Percentiles rank a stretch among this genome's conserved stretches.
phyloP scores from a whole-genome alignment of 2,113 vertebrate genomes.

The Condylura cristata region DNA sequence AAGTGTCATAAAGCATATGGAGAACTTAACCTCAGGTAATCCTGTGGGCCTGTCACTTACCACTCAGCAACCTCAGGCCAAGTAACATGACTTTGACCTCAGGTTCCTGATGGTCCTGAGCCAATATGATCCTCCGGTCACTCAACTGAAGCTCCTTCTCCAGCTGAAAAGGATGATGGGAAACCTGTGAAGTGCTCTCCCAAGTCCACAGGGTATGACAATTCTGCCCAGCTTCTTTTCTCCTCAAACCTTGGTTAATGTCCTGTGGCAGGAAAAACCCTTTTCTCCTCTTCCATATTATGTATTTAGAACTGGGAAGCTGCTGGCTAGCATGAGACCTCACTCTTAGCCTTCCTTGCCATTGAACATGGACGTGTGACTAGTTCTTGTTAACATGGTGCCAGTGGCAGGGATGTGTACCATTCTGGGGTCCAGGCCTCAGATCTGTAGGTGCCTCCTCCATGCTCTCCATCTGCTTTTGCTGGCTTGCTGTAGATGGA shows the following conservation, averaged over 20 bases:
- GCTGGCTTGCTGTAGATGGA: background rate
- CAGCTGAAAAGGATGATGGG: background rate
- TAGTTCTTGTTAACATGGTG: background rate
- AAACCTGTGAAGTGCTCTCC: background rate
- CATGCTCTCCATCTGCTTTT: background rate
- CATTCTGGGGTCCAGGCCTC: background rate
- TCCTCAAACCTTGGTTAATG: background rate
- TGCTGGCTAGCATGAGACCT: background rate
- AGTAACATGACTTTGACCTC: background rate
- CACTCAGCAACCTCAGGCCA: background rate
- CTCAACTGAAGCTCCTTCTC: background rate
- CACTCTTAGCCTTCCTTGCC: background rate
- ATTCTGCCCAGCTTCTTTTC: background rate
- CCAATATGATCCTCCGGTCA: background rate
- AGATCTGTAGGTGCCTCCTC: background rate
- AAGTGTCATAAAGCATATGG: background rate
- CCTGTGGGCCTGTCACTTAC: background rate
- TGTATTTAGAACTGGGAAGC: background rate
- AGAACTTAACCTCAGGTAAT: background rate
- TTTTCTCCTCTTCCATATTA: background rate
- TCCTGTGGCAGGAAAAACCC: background rate
- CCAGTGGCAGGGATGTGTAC: too few relatives aligned
- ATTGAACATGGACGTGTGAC: background rate
- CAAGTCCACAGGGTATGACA: background rate
- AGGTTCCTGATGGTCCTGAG: background rate